A percentile compares a stretch with the other conserved stretches of the same genome.
phyloP scores from a whole-genome alignment of 2,113 vertebrate genomes.

The Chaenocephalus aceratus region DNA sequence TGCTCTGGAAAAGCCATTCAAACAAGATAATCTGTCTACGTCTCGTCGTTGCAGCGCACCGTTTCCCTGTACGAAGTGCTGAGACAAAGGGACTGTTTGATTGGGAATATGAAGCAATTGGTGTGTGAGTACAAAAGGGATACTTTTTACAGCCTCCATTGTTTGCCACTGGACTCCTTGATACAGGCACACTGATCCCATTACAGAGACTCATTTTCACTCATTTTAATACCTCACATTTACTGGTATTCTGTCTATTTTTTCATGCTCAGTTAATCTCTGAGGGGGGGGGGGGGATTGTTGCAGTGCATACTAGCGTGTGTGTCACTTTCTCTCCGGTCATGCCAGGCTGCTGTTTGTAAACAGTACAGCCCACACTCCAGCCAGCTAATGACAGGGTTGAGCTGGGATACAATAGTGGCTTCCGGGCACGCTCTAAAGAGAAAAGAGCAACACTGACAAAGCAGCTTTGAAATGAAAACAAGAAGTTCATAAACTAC shows the following conservation, averaged over 20 bases:
- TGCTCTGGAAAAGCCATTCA: slow-evolving; percentile 80
- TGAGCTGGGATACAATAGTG: slow-evolving; percentile 52
- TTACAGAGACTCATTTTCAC: slow-evolving; percentile 7
- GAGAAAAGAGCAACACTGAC: slow-evolving; percentile 47
- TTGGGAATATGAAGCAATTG: slow-evolving; percentile 77
- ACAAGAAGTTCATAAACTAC: slow-evolving; percentile 3
- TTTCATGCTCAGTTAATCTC: slow-evolving; percentile 29
- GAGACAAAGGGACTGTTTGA: slow-evolving; percentile 81
- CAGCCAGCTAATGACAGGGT: slow-evolving; percentile 65
- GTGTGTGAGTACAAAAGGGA: slow-evolving; percentile 65
- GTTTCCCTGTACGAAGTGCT: slow-evolving; percentile 65
- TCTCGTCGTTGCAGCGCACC: slow-evolving; percentile 71
- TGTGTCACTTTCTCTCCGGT: slow-evolving; percentile 55
- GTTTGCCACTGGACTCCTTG: slow-evolving; percentile 22
- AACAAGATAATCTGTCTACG: slow-evolving; percentile 82
- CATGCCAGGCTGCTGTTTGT: slow-evolving; percentile 63
- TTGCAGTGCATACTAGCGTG: not conserved
- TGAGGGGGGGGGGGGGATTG: not conserved
- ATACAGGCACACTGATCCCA: slow-evolving; percentile 13
- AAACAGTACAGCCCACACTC: slow-evolving; percentile 46
- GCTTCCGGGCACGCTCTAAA: slow-evolving; percentile 30
- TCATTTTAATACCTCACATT: not conserved
- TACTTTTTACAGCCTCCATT: slow-evolving; percentile 53
- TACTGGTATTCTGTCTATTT: slow-evolving; percentile 22
- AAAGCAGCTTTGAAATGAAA: slow-evolving; percentile 37